phyloP scores from a whole-genome alignment of 2,888 invertebrate genomes.

The Piscicola geometra region DNA sequence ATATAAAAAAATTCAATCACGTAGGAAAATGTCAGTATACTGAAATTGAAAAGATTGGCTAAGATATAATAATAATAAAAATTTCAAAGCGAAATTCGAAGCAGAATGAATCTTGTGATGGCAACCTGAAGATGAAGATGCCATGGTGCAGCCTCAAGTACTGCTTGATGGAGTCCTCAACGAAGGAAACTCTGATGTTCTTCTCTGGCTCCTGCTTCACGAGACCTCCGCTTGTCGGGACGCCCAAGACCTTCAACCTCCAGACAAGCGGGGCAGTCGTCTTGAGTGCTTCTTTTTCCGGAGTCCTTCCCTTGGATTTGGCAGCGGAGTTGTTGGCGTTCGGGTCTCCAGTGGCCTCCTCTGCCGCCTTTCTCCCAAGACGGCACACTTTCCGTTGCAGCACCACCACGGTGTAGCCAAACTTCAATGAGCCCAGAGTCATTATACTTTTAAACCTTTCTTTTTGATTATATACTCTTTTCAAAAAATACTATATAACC shows the following conservation, averaged over 20 bases:
- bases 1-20: no score
- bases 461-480: no score
- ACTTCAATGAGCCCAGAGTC: no score
- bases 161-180: background rate
- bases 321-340: background rate
- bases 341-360: background rate
- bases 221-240: slow-evolving; percentile 5
- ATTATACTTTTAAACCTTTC: no score
- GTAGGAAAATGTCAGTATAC: no score
- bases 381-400: background rate
- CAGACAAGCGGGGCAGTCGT: background rate
- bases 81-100: no score
- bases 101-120: no score
- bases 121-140: slow-evolving; percentile 23
- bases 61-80: no score
- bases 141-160: background rate
- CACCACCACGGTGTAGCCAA: slow-evolving; percentile 17
- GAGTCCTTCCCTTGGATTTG: background rate
- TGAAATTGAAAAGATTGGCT: no score
- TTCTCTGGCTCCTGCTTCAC: background rate
- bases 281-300: background rate
- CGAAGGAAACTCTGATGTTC: background rate
- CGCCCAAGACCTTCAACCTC: slow-evolving; percentile 16
- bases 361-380: background rate
- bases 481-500: no score